Evolutionary conservation across 2,888 invertebrate genomes (phyloP).

Genomic region (Melanotus villosus): DNA sequence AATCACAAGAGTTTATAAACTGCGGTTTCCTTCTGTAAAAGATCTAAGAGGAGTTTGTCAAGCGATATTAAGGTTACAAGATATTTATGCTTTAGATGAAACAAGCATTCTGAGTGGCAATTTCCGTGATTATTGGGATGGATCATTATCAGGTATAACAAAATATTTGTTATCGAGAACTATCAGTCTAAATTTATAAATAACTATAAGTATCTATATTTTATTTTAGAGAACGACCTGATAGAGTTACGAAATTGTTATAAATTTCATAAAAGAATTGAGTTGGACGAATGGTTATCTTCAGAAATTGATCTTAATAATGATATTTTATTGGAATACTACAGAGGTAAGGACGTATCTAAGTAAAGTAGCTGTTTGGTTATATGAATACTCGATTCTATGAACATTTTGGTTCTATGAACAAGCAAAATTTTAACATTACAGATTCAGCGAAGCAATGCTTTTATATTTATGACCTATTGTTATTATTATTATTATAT

Average conservation of each 20-base stretch:
- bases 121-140: slow-evolving; percentile 3
- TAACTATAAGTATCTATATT: not conserved
- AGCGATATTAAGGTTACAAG: slow-evolving; percentile 2
- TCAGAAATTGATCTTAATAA: not conserved
- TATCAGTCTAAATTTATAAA: not conserved
- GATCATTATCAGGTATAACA: not conserved
- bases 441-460: too few species aligned
- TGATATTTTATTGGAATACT: not conserved
- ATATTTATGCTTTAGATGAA: not conserved
- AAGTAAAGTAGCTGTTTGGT: too few species aligned
- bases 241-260: not conserved
- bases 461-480: too few species aligned
- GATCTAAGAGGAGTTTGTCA: not conserved
- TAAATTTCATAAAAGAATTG: not conserved
- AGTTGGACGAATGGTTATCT: not conserved
- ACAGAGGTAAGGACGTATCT: not conserved
- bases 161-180: too few species aligned
- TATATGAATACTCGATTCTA: too few species aligned
- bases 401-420: too few species aligned
- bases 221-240: not conserved
- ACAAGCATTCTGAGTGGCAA: not conserved
- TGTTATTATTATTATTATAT: too few species aligned
- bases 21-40: not conserved
- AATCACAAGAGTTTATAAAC: not conserved
- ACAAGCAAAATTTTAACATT: too few species aligned